phyloP scores from a whole-genome alignment of 2,888 invertebrate species.

The Automeris io region DNA sequence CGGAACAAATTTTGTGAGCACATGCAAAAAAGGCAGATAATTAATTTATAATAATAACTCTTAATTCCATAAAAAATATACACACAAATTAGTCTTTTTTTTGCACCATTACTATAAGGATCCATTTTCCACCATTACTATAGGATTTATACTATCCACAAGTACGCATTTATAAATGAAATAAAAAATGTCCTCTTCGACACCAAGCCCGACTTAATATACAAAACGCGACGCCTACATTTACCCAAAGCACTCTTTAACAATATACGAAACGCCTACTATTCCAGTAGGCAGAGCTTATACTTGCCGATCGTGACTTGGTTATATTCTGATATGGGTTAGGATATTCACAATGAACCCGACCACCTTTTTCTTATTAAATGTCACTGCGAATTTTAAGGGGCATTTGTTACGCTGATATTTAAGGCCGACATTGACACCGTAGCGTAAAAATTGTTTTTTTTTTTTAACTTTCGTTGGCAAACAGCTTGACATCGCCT shows the following conservation, averaged over 20 bases:
- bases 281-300: neutral
- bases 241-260: neutral
- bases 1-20: no score
- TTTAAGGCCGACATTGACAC: neutral
- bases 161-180: neutral
- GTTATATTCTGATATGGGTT: neutral
- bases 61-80: no score
- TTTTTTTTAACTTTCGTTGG: neutral
- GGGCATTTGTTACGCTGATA: neutral
- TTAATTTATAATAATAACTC: no score
- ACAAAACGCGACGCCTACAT: neutral
- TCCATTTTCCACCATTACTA: no score
- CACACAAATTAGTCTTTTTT: no score
- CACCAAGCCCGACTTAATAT: neutral
- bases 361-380: neutral
- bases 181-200: neutral
- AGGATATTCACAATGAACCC: neutral
- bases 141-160: no score
- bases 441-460: neutral
- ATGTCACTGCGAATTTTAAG: slow-evolving; percentile 2
- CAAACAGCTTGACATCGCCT: no score
- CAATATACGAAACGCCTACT: neutral
- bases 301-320: neutral
- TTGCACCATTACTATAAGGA: no score
- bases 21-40: no score